Conservation (phyloP, 1,140 invertebrate species). For the Rhopalosiphum padi region DNA sequence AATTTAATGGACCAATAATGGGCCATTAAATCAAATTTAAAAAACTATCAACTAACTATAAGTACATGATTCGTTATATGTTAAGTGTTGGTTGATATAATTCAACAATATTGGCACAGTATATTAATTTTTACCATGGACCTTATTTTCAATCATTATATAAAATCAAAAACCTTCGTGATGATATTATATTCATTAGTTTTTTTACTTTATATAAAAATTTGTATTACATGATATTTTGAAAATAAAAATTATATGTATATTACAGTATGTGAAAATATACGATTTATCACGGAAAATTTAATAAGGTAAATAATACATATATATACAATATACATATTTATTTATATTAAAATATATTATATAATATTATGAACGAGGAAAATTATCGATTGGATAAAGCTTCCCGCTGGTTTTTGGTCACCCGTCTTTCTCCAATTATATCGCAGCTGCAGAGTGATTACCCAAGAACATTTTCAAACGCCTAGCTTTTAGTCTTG, state of each 20-base stretch:
- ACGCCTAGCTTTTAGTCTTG: constrained; percentile 23
- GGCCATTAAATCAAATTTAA: not conserved
- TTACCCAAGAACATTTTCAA: constrained; percentile 12
- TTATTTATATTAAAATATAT: not conserved
- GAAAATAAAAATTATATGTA: not conserved
- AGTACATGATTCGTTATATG: not conserved
- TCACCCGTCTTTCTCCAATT: not conserved
- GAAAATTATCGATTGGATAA: not conserved
- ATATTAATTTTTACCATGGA: not conserved
- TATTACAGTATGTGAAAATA: not conserved
- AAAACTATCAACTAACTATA: not conserved
- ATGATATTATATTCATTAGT: not conserved
- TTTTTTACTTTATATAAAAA: not conserved
- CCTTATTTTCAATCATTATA: not conserved
- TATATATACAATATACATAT: not conserved
- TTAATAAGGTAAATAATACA: not conserved
- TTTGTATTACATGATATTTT: not conserved
- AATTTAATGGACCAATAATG: not conserved
- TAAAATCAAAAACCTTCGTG: not conserved
- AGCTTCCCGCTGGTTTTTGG: not conserved
- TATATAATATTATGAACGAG: not conserved
- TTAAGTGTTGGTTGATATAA: not conserved
- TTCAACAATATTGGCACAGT: not conserved
- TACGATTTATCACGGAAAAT: not conserved
- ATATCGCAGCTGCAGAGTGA: not conserved